These are phyloP conservation scores for Megalops atlanticus DNA, from an alignment of 2,113 vertebrate species.

Conservation along the genomic window DNA sequence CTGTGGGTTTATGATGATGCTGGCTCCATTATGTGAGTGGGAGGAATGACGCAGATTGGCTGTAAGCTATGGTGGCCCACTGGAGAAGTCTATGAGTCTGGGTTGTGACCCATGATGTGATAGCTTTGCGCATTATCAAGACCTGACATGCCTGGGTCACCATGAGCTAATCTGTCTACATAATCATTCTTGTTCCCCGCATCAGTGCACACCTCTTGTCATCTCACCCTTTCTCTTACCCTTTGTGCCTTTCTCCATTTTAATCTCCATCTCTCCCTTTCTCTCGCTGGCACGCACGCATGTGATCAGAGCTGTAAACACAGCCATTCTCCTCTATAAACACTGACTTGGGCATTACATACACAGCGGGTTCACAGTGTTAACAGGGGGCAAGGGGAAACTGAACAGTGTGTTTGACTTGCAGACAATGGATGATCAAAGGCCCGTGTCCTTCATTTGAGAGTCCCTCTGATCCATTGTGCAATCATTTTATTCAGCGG, in stretches of 20 bases:
- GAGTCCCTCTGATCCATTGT: neutral
- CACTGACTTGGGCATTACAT: neutral
- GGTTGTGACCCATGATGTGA: neutral
- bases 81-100: neutral
- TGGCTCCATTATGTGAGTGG: neutral
- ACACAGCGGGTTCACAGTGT: neutral
- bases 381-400: neutral
- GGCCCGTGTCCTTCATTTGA: neutral
- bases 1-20: neutral
- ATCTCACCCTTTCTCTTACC: neutral
- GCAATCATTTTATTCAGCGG: slow-evolving; percentile 19
- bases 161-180: neutral
- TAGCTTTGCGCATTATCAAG: neutral
- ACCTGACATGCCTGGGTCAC: neutral
- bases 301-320: neutral
- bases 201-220: neutral
- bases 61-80: neutral
- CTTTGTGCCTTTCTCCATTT: neutral
- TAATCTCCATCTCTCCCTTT: neutral
- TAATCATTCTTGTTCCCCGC: neutral
- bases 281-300: neutral
- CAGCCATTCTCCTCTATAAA: neutral
- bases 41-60: slow-evolving; percentile 7
- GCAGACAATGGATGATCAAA: neutral
- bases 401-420: neutral